Evolutionary conservation across 2,113 vertebrate species (phyloP).

Genomic region (Cisticola juncidis): DNA sequence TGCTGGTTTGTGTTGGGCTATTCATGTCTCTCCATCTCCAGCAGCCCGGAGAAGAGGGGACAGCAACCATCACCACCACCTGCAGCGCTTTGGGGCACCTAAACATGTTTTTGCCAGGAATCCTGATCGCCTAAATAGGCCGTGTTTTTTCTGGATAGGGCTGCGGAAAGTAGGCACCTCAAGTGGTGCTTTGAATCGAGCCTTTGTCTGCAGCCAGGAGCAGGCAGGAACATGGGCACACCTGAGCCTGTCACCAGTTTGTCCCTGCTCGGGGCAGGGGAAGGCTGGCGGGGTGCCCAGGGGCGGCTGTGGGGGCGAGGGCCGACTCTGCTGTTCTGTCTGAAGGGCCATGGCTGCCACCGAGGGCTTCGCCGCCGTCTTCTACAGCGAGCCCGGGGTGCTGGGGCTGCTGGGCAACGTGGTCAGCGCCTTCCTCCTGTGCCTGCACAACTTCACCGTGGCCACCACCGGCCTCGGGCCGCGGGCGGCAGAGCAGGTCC

Average conservation of each 20-base stretch:
- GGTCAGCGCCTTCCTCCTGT: slow-evolving; percentile 86
- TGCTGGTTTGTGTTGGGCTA: background rate
- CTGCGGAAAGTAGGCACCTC: slow-evolving; percentile 55
- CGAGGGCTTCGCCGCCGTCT: slow-evolving; percentile 85
- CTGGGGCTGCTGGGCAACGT: slow-evolving; percentile 87
- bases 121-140: background rate
- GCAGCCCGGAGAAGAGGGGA: slow-evolving; percentile 35
- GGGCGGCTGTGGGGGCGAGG: background rate
- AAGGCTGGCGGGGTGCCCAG: background rate
- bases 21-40: slow-evolving; percentile 48
- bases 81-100: slow-evolving; percentile 50
- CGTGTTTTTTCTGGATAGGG: slow-evolving; percentile 60
- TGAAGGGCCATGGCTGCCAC: slow-evolving; percentile 70
- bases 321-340: background rate
- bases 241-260: slow-evolving; percentile 45
- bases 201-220: slow-evolving; percentile 11
- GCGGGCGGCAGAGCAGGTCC: slow-evolving; percentile 78
- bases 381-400: slow-evolving; percentile 87
- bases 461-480: slow-evolving; percentile 68
- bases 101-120: slow-evolving; percentile 63
- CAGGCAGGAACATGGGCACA: background rate
- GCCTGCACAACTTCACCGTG: slow-evolving; percentile 83
- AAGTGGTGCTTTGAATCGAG: slow-evolving; percentile 24
- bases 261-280: background rate
- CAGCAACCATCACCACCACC: slow-evolving; percentile 55